A percentile compares a stretch with the other conserved stretches of the same genome.
Conservation (phyloP, 2,113 vertebrate genomes). For the Poeciliopsis retropinna region DNA sequence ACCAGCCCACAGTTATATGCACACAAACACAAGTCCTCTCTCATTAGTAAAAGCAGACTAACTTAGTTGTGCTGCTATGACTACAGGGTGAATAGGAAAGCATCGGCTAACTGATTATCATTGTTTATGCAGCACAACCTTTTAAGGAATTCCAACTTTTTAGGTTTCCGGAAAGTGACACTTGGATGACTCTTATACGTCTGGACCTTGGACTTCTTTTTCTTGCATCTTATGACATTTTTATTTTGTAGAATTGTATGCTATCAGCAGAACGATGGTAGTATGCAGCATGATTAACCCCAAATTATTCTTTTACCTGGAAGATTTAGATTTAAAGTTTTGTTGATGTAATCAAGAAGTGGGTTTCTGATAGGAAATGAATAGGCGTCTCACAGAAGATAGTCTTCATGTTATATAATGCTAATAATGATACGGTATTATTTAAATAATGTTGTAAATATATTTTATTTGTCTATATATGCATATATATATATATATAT, state of each 20-base stretch:
- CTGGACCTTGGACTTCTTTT: background rate
- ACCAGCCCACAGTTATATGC: slow-evolving; percentile 37
- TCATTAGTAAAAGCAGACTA: slow-evolving; percentile 58
- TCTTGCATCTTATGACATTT: background rate
- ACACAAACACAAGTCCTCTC: slow-evolving; percentile 31
- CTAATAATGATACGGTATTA: too few relatives aligned
- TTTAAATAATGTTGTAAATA: too few relatives aligned
- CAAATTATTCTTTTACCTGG: background rate
- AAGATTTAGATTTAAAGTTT: background rate
- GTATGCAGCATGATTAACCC: background rate
- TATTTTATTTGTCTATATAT: too few relatives aligned
- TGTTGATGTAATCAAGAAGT: background rate
- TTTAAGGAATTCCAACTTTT: slow-evolving; percentile 13
- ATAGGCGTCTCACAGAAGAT: background rate
- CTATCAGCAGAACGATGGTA: background rate
- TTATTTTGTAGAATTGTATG: background rate
- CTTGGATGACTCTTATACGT: background rate
- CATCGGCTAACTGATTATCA: slow-evolving; percentile 55
- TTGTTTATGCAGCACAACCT: slow-evolving; percentile 18
- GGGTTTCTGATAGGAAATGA: background rate
- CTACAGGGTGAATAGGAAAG: slow-evolving; percentile 46
- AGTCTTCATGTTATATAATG: too few relatives aligned
- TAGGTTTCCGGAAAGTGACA: background rate
- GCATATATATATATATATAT: too few relatives aligned
- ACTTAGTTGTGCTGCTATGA: slow-evolving; percentile 54